A percentile compares a stretch with the other conserved stretches of the same genome.
Conservation (phyloP, 2,113 vertebrate genomes). For the western clawed frog (Xenopus tropicalis) region DNA sequence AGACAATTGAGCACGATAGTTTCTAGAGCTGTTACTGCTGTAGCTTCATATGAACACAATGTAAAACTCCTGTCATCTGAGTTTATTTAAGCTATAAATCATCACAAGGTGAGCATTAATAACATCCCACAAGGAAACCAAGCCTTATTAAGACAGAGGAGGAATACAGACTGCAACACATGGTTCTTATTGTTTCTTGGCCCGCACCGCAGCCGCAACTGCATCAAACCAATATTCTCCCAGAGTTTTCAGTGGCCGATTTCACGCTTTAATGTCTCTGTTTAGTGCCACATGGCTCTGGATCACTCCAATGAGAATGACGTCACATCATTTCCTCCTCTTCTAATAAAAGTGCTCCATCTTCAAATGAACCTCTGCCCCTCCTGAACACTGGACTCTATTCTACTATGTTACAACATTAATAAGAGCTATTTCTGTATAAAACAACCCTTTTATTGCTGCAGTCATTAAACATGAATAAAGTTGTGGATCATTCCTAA, state of each 20-base stretch:
- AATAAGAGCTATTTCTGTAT: not conserved
- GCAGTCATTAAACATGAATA: no score
- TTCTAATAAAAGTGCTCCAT: not conserved
- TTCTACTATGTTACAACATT: not conserved
- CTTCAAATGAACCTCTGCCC: conserved; percentile 3
- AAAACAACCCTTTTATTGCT: not conserved
- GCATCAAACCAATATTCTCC: conserved; percentile 32
- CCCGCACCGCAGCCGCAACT: conserved; percentile 21
- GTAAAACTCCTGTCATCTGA: conserved; percentile 19
- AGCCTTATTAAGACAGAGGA: not conserved
- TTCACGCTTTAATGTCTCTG: conserved; percentile 11
- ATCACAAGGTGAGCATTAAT: conserved; percentile 36
- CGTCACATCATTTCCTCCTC: conserved; percentile 30
- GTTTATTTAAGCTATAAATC: conserved; percentile 48
- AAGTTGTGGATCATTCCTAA: no score
- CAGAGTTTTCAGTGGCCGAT: conserved; percentile 27
- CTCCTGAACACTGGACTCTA: not conserved
- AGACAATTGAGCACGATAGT: conserved; percentile 34
- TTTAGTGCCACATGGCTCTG: conserved; percentile 21
- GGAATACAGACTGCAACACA: conserved; percentile 12
- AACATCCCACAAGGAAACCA: conserved; percentile 22
- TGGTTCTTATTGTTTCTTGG: conserved; percentile 28
- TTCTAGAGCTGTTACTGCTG: not conserved
- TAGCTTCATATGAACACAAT: conserved; percentile 20
- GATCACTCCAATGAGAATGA: conserved; percentile 26